phyloP scores from a whole-genome alignment of 2,888 invertebrate species.

The Drosophila koepferae region DNA sequence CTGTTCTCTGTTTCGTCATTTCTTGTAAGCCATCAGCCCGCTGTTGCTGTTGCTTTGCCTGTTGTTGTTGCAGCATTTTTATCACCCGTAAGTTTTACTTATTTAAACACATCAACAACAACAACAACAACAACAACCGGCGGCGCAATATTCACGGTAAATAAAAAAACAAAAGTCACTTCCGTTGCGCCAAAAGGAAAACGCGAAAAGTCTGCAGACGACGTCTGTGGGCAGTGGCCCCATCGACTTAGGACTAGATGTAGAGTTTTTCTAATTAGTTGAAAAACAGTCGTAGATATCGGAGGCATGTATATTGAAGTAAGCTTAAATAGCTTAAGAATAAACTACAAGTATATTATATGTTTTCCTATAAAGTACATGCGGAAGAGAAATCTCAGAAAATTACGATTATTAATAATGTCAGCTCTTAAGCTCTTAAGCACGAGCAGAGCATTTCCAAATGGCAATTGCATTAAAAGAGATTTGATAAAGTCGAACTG shows the following conservation, averaged over 20 bases:
- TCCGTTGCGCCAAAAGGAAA: conserved; percentile 77
- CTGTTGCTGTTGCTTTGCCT: conserved; percentile 25
- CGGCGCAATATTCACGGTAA: conserved; percentile 78
- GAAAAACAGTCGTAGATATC: conserved; percentile 39
- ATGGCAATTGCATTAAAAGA: background rate
- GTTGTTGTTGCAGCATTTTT: conserved; percentile 66
- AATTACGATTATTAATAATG: background rate
- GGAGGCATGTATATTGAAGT: background rate
- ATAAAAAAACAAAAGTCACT: conserved; percentile 82
- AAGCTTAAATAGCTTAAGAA: conserved; percentile 2
- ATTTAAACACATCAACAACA: conserved; percentile 68
- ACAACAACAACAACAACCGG: conserved; percentile 55
- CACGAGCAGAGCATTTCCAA: background rate
- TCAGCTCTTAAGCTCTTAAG: background rate
- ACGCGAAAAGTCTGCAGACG: conserved; percentile 74
- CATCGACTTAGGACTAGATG: conserved; percentile 25
- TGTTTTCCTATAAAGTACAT: background rate
- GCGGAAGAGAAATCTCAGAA: conserved; percentile 15
- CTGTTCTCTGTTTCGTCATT: conserved; percentile 62
- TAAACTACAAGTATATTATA: conserved; percentile 4
- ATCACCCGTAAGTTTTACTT: conserved; percentile 75
- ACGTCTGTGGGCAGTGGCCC: conserved; percentile 39
- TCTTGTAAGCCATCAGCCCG: conserved; percentile 56
- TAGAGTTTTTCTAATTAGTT: conserved; percentile 56
- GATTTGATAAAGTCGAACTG: background rate